Evolutionary conservation across 1,140 invertebrate species (phyloP), one percentile per base, ranked within the genome.

Genomic region (Bursaphelenchus mucronatus): DNA sequence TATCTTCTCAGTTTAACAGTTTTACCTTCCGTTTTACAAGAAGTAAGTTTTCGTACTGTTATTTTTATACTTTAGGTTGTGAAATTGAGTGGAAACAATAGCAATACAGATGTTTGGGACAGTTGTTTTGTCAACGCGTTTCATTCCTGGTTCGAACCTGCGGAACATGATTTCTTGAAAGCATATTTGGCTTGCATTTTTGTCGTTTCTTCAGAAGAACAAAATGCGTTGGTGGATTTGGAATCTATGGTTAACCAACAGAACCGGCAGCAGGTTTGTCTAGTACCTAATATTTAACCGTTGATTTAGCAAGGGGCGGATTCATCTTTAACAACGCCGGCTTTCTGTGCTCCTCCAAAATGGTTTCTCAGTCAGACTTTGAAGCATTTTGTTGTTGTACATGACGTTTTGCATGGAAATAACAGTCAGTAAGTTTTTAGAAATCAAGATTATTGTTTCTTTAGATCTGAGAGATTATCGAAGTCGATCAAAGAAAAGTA

Each of bases 291-390:
- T 3, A 3, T 30, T 30, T 30, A 30, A 30, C 30, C 30, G 30
- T 30, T 30, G 30, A 30, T 30, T 5, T 30, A 30, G 30, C 30
- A 30, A 30, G 30, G 30, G 1, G 1, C 5, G 5, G 30, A 30
- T 30, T 30, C 30, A 5, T 63, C n/a, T 9, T 13, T 73, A 13
- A 15, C 59, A 47, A 51, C 63, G 8, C 73, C 72, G 8, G 50
- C 63, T 5, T 70, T 76, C 55, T 75, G 73, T 41, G 55, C 74
- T 13, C 5, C 57, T 11, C 76, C 74, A 1, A 93, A 93, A 80
- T 96, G 92, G 92, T 94, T 96, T 82, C 88, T 87, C 73, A 87
- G 88, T 64, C 88, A 88, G 69, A 88, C 90, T 41, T 85, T 94
- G 30, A 88, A 90, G 76, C 92, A 90, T 83, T 94, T 92, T 84